phyloP scores from a whole-genome alignment of 2,888 invertebrate genomes.

The Idaea biselata region DNA sequence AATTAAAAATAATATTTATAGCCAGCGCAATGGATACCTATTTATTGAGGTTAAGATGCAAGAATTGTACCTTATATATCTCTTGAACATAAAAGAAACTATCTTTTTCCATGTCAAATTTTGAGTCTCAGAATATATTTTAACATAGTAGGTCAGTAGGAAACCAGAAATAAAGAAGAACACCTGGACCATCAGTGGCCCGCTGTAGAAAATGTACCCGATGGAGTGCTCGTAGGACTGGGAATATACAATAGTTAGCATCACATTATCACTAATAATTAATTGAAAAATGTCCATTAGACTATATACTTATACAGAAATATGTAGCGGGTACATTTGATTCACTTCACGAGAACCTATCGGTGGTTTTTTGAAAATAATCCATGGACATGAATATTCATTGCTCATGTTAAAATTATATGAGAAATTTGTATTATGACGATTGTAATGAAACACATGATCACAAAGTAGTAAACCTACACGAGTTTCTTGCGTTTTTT shows the following conservation, averaged over 20 bases:
- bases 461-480: no score
- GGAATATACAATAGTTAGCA: background rate
- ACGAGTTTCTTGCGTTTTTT: no score
- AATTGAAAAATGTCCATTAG: no score
- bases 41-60: background rate
- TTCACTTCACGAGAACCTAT: no score
- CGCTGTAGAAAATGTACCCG: slow-evolving; percentile 11
- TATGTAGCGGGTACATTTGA: no score
- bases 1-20: background rate
- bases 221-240: slow-evolving; percentile 10
- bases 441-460: no score
- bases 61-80: slow-evolving; percentile 7
- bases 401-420: no score
- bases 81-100: slow-evolving; percentile 5
- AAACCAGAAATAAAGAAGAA: slow-evolving; percentile 30
- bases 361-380: no score
- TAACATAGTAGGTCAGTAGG: slow-evolving; percentile 17
- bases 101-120: slow-evolving; percentile 8
- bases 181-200: slow-evolving; percentile 22
- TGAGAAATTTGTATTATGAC: no score
- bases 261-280: no score
- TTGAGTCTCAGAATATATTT: slow-evolving; percentile 8
- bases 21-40: background rate
- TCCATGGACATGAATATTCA: no score
- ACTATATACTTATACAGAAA: no score